phyloP scores from a whole-genome alignment of 2,797 vertebrate genomes.

The Paramormyrops hopkinsi region DNA sequence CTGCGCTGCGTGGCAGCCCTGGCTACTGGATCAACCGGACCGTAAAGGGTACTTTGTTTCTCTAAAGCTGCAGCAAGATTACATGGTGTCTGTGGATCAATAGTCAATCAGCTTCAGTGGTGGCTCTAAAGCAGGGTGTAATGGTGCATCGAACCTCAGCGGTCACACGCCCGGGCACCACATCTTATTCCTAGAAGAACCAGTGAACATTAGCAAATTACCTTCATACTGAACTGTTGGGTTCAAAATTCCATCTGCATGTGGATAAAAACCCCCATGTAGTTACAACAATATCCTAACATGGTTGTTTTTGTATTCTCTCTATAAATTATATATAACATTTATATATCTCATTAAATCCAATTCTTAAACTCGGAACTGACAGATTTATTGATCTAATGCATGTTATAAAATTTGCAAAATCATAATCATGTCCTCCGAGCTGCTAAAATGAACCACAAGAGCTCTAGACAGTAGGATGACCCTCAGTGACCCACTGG shows the following conservation, averaged over 20 bases:
- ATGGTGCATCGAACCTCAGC: conserved; percentile 5
- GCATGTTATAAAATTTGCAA: neutral
- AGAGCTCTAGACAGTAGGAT: neutral
- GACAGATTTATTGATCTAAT: neutral
- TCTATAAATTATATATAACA: neutral
- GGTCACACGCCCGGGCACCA: neutral
- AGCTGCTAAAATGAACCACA: neutral
- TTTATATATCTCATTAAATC: neutral
- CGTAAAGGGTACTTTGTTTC: conserved; percentile 3
- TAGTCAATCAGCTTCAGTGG: conserved; percentile 1
- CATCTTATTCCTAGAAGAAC: neutral
- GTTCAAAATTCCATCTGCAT: neutral
- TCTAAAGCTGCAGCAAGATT: neutral
- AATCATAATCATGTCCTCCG: neutral
- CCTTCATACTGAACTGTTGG: neutral
- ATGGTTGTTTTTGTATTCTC: neutral
- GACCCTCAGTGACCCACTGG: neutral
- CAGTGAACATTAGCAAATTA: neutral
- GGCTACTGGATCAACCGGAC: neutral
- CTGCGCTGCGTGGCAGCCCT: neutral
- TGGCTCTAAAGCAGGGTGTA: conserved; percentile 2
- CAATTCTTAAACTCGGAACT: neutral
- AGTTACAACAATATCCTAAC: neutral
- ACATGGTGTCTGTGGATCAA: conserved; percentile 8
- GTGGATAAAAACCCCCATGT: neutral